phyloP scores from a whole-genome alignment of 2,113 vertebrate species.

The Ondatra zibethicus region DNA sequence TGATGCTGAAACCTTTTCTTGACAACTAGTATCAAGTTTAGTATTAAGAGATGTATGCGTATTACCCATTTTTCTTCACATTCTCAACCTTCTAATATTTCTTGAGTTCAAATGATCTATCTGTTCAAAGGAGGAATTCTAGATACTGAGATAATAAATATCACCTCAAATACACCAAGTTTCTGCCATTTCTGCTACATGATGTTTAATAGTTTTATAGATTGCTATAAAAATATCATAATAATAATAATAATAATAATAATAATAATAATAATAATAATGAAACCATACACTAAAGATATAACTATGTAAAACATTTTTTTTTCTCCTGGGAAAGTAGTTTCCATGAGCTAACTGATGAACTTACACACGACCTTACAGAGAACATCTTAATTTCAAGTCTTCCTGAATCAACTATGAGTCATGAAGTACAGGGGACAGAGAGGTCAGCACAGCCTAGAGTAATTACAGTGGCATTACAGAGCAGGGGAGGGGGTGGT shows the following conservation, averaged over 20 bases:
- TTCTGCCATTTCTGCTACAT: neutral
- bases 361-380: neutral
- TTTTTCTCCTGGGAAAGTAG: neutral
- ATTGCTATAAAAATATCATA: neutral
- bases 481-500: neutral
- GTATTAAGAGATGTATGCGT: neutral
- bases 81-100: neutral
- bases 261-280: neutral
- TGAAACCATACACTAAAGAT: neutral
- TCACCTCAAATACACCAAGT: neutral
- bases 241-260: neutral
- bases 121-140: neutral
- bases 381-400: slow-evolving; percentile 49
- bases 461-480: neutral
- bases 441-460: neutral
- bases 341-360: neutral
- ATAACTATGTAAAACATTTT: neutral
- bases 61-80: neutral
- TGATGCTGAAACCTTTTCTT: neutral
- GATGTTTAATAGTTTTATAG: neutral
- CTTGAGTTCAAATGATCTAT: neutral
- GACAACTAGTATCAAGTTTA: neutral
- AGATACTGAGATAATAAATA: neutral
- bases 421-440: neutral
- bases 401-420: slow-evolving; percentile 1